phyloP scores from a whole-genome alignment of 2,888 invertebrate genomes.

The Elgonia sp. region DNA sequence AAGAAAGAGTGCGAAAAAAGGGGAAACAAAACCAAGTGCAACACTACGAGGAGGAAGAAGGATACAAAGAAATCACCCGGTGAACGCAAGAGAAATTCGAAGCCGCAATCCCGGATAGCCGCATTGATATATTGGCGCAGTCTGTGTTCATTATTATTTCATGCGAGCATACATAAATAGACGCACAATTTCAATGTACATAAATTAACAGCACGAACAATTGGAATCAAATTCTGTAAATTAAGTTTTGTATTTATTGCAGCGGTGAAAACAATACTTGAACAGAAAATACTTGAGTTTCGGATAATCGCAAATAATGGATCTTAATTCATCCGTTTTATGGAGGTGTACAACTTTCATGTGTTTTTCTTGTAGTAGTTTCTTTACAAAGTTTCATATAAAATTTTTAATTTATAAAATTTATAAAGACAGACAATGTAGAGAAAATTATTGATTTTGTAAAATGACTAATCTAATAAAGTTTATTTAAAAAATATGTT shows the following conservation, averaged over 20 bases:
- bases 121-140: constrained; percentile 36
- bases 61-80: constrained; percentile 46
- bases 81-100: constrained; percentile 67
- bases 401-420: too few relatives aligned
- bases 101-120: constrained; percentile 32
- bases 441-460: too few relatives aligned
- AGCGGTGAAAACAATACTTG: constrained; percentile 27
- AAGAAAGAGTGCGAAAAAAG: constrained; percentile 53
- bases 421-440: too few relatives aligned
- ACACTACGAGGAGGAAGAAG: constrained; percentile 46
- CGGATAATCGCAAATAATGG: constrained; percentile 42
- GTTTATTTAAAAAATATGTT: too few relatives aligned
- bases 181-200: constrained; percentile 1
- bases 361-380: background rate
- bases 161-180: constrained; percentile 33
- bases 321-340: constrained; percentile 31
- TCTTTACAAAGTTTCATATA: too few relatives aligned
- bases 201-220: constrained; percentile 1
- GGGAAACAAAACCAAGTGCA: constrained; percentile 47
- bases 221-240: constrained; percentile 2
- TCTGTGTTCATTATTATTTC: constrained; percentile 25
- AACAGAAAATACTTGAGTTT: constrained; percentile 8
- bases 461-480: too few relatives aligned
- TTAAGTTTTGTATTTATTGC: constrained; percentile 24
- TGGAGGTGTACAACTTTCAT: constrained; percentile 21